A percentile compares a stretch with the other conserved stretches of the same genome.
Conservation (phyloP, 2,113 vertebrate species). For the Eira barbara region DNA sequence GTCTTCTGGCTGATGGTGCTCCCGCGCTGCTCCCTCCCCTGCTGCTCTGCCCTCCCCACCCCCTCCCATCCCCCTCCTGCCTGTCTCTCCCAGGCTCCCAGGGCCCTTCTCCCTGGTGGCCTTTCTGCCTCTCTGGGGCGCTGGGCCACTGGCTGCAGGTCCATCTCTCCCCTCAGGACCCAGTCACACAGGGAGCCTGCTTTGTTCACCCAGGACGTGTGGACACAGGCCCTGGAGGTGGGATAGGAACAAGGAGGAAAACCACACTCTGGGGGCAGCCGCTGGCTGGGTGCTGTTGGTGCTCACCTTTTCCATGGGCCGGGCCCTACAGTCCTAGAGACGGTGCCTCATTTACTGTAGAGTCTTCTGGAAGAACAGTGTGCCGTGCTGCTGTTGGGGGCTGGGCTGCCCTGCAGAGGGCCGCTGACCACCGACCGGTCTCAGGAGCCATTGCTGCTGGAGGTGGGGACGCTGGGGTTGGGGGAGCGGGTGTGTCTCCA, state of each 20-base stretch:
- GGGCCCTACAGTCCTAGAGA: too few species aligned
- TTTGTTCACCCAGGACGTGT: not conserved
- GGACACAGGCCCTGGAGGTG: not conserved
- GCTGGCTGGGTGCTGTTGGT: not conserved
- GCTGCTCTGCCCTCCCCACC: not conserved
- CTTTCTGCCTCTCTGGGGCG: not conserved
- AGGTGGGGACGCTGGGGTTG: too few species aligned
- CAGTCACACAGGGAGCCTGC: not conserved
- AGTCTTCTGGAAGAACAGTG: not conserved
- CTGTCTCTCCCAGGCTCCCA: not conserved
- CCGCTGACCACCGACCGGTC: not conserved
- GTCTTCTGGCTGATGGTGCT: not conserved
- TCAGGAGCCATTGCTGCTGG: not conserved
- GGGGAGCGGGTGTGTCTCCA: not conserved
- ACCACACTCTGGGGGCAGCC: not conserved
- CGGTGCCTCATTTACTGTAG: not conserved
- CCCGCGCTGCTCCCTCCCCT: accelerated
- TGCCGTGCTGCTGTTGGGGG: not conserved
- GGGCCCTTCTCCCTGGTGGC: not conserved
- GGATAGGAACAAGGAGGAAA: not conserved
- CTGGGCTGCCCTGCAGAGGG: not conserved
- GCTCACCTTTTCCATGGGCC: not conserved
- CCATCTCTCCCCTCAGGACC: not conserved
- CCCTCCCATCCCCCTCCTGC: not conserved
- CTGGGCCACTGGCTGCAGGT: not conserved